These are phyloP conservation scores for Ruditapes philippinarum DNA, from an alignment of 1,140 invertebrate species.

Conservation along the genomic window DNA sequence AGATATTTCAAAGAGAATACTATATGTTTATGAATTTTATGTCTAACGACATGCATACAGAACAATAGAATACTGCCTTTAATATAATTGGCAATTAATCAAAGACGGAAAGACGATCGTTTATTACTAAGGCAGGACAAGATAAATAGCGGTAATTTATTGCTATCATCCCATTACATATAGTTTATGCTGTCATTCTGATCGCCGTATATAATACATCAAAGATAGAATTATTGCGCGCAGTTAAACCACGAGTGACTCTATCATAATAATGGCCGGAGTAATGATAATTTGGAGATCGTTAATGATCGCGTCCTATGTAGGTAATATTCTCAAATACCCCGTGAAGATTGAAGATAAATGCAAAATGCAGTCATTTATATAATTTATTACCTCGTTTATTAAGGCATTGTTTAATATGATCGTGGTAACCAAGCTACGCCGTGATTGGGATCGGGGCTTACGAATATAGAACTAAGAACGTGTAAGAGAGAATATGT, in stretches of 20 bases:
- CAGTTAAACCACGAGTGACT: conserved; percentile 48
- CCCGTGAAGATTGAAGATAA: conserved; percentile 54
- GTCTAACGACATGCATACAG: conserved; percentile 36
- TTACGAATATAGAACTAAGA: not conserved
- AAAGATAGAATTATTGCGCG: conserved; percentile 45
- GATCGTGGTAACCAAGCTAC: conserved; percentile 17
- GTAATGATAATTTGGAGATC: conserved; percentile 37
- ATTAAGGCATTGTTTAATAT: conserved; percentile 58
- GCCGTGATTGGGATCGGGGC: not conserved
- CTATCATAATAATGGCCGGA: not conserved
- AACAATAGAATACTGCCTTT: conserved; percentile 41
- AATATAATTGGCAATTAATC: conserved; percentile 66
- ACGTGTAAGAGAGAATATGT: not conserved
- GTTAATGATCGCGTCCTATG: conserved; percentile 30
- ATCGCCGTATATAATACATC: conserved; percentile 55
- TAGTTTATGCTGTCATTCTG: conserved; percentile 57
- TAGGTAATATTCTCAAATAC: conserved; percentile 56
- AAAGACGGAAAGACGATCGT: conserved; percentile 58
- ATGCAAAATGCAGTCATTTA: conserved; percentile 57
- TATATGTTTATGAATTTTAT: conserved; percentile 44
- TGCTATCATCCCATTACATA: conserved; percentile 58
- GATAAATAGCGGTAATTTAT: conserved; percentile 68
- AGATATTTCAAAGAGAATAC: conserved; percentile 54
- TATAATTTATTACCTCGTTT: conserved; percentile 55
- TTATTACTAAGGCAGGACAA: conserved; percentile 44